Conservation (phyloP, 1,140 invertebrate genomes). For the Trichonephila inaurata region DNA sequence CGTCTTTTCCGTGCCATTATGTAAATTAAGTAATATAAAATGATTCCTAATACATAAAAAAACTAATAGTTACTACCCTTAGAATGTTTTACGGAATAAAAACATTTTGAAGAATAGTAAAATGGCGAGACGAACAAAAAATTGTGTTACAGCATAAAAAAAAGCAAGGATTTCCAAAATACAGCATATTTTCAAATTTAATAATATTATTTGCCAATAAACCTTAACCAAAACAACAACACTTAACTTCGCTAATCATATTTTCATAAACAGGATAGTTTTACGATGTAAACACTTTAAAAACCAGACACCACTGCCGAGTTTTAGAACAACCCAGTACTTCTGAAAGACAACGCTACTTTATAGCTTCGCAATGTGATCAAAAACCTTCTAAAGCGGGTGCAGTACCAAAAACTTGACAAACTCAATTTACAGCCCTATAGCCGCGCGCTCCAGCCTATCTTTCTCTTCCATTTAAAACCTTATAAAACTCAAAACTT, state of each 20-base stretch:
- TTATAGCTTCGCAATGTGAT: background rate
- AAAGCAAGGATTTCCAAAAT: no score
- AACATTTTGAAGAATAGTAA: no score
- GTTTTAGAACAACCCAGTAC: background rate
- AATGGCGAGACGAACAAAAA: no score
- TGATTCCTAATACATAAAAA: no score
- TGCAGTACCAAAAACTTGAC: background rate
- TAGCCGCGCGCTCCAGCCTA: no score
- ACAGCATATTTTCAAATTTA: no score
- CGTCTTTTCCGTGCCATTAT: no score
- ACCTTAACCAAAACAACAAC: background rate
- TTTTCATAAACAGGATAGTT: background rate
- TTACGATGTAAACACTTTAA: conserved; percentile 18
- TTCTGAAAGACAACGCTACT: background rate
- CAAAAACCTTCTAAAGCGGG: background rate
- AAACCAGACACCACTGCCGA: conserved; percentile 1
- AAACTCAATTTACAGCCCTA: conserved; percentile 41
- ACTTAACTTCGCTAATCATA: conserved; percentile 1
- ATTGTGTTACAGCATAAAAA: no score
- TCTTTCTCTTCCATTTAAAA: background rate
- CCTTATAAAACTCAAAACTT: conserved; percentile 63
- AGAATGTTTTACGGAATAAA: no score
- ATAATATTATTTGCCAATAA: background rate
- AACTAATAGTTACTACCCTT: no score
- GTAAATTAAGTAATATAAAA: no score